Percentiles rank a stretch among this genome's conserved stretches.
phyloP scores from a whole-genome alignment of 2,113 vertebrate genomes.

The Orthonyx spaldingii region DNA sequence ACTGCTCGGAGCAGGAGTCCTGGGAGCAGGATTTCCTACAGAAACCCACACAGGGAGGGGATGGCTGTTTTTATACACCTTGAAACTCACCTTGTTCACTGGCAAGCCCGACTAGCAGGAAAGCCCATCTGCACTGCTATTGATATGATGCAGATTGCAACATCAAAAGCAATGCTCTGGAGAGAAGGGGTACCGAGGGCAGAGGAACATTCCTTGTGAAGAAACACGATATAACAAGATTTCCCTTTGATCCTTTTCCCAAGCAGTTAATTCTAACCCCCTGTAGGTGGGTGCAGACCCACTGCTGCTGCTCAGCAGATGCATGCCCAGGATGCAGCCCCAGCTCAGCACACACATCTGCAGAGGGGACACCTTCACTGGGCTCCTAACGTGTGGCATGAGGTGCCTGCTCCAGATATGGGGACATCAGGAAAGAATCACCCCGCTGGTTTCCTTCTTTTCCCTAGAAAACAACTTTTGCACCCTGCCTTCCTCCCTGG shows the following conservation, averaged over 20 bases:
- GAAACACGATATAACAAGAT: not conserved
- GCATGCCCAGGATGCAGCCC: not conserved
- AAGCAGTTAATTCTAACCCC: not conserved
- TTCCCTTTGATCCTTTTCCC: not conserved
- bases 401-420: not conserved
- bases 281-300: not conserved
- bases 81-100: not conserved
- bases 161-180: not conserved
- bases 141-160: not conserved
- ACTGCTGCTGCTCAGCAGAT: not conserved
- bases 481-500: not conserved
- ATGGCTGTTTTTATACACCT: not conserved
- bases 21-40: not conserved
- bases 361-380: fast-evolving
- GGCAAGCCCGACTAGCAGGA: not conserved
- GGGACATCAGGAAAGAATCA: not conserved
- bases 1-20: not conserved
- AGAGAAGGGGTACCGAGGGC: not conserved
- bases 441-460: not conserved
- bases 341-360: not conserved
- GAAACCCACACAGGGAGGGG: not conserved
- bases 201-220: not conserved
- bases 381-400: not conserved
- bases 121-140: not conserved
- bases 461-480: not conserved